A percentile compares a stretch with the other conserved stretches of the same genome.
These are phyloP conservation scores for Musca vetustissima DNA, from an alignment of 1,140 invertebrate genomes.

Conservation along the genomic window DNA sequence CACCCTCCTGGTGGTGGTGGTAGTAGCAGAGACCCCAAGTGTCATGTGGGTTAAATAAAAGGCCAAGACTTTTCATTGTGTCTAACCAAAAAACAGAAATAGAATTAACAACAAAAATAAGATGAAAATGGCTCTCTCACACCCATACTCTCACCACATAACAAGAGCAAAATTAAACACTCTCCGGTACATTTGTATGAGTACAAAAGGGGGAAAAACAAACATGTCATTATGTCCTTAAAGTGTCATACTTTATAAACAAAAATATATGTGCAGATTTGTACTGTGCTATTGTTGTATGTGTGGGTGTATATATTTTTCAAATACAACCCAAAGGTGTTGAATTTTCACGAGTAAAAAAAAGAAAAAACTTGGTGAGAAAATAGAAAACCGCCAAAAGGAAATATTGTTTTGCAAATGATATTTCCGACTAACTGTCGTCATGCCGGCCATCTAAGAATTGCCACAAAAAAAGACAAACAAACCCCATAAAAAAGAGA, in stretches of 20 bases:
- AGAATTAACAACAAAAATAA: not conserved
- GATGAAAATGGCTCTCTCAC: not conserved
- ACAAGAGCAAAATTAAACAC: not conserved
- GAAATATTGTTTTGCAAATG: too few species aligned
- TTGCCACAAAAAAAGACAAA: not conserved
- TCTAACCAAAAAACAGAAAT: not conserved
- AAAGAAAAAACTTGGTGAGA: not conserved
- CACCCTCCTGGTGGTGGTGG: too few species aligned
- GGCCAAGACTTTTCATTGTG: too few species aligned
- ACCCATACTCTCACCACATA: not conserved
- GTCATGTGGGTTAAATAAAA: too few species aligned
- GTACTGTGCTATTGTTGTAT: too few species aligned
- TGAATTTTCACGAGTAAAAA: not conserved
- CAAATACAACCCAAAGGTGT: too few species aligned
- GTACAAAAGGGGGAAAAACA: conserved; percentile 1
- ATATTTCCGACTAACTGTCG: too few species aligned
- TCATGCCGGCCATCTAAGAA: too few species aligned
- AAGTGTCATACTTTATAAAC: not conserved
- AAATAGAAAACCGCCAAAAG: not conserved
- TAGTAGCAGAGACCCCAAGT: too few species aligned
- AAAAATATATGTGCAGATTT: not conserved
- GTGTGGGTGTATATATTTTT: too few species aligned
- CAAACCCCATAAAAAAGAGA: conserved; percentile 3
- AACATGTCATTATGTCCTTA: conserved; percentile 9
- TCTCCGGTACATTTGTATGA: not conserved